Conservation (phyloP, 2,888 invertebrate species). For the Eumerus sabulonum region DNA sequence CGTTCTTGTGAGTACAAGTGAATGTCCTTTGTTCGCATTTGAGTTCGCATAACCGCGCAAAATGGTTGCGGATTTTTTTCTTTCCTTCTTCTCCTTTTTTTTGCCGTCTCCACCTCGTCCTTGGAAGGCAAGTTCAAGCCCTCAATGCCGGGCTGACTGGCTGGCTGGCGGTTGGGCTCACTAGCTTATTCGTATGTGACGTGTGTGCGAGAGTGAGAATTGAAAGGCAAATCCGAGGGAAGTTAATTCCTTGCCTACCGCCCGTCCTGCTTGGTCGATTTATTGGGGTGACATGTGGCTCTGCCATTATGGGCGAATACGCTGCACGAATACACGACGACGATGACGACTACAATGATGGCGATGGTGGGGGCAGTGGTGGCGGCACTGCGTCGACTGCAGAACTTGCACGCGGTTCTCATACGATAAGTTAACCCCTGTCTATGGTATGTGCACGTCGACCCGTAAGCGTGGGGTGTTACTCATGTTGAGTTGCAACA, state of each 20-base stretch:
- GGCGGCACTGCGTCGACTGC: slow-evolving; percentile 51
- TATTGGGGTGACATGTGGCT: slow-evolving; percentile 68
- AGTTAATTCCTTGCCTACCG: too few relatives aligned
- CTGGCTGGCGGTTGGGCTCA: too few relatives aligned
- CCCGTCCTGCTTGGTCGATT: slow-evolving; percentile 43
- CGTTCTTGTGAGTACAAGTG: slow-evolving; percentile 43
- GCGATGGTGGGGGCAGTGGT: slow-evolving; percentile 2
- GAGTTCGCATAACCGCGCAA: slow-evolving; percentile 63
- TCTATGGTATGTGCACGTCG: slow-evolving; percentile 50
- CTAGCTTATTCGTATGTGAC: too few relatives aligned
- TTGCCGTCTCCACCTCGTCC: not conserved
- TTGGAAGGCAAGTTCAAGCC: slow-evolving; percentile 35
- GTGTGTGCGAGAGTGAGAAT: too few relatives aligned
- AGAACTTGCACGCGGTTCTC: slow-evolving; percentile 53
- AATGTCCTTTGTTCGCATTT: slow-evolving; percentile 65
- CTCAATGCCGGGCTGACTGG: too few relatives aligned
- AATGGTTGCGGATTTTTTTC: slow-evolving; percentile 64
- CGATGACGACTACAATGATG: slow-evolving; percentile 14
- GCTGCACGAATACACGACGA: slow-evolving; percentile 48
- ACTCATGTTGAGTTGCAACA: not conserved
- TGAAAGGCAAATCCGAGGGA: too few relatives aligned
- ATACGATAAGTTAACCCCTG: slow-evolving; percentile 66
- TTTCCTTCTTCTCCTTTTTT: not conserved
- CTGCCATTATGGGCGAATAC: slow-evolving; percentile 66
- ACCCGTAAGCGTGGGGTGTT: slow-evolving; percentile 13